Evolutionary conservation across 1,140 invertebrate species (phyloP).

Genomic region (Zaprionus inermis): DNA sequence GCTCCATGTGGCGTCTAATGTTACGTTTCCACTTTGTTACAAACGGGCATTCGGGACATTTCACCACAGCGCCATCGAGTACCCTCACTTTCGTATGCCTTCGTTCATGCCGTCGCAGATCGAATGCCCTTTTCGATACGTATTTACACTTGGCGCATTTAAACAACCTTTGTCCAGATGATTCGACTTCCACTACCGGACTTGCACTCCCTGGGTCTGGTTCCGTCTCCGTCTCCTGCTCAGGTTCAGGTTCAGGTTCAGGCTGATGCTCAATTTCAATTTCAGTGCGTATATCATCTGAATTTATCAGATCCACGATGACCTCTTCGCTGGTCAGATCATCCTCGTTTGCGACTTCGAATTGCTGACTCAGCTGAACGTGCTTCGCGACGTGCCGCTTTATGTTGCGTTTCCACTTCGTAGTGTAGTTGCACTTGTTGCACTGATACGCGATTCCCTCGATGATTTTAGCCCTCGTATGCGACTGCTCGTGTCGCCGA

Average conservation of each 20-base stretch:
- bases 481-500: conserved; percentile 26
- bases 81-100: conserved; percentile 8
- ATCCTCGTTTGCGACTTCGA: background rate
- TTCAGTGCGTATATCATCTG: conserved; percentile 5
- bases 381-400: conserved; percentile 25
- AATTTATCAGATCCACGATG: conserved; percentile 18
- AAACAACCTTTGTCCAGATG: conserved; percentile 6
- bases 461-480: background rate
- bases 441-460: conserved; percentile 28
- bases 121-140: conserved; percentile 26
- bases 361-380: background rate
- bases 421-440: conserved; percentile 23
- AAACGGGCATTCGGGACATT: conserved; percentile 30
- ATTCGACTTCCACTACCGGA: background rate
- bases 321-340: background rate
- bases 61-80: conserved; percentile 20
- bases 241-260: background rate
- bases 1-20: conserved; percentile 29
- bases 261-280: background rate
- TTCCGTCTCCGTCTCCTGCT: background rate
- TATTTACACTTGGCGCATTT: conserved; percentile 28
- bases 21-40: conserved; percentile 39
- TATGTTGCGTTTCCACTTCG: conserved; percentile 41
- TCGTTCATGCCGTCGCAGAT: conserved; percentile 26
- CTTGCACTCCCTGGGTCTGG: background rate